Base-by-base conservation (phyloP, 2,113 vertebrate species). In the Channa argus region DNA sequence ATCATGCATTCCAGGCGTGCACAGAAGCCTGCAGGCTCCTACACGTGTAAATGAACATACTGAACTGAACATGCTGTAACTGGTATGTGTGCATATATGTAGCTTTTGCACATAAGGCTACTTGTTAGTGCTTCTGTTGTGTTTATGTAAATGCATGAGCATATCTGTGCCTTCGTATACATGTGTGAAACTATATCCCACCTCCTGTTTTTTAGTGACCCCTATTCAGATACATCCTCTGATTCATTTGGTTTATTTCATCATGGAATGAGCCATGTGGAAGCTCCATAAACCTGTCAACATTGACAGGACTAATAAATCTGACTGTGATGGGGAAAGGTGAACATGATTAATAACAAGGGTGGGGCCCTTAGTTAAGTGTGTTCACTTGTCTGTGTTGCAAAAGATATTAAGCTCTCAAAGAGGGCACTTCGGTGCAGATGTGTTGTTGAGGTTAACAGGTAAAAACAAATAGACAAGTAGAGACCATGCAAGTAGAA, bases 251-350 rank as follows among this genome's bases (percentile, higher is more conserved):
- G 36, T 43, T 62, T 11, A 38, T 75, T 75, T 62, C 56, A 71
- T 70, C 50, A 43, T 47, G 46, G 58, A 82, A 77, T 46, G 66
- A 61, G 58, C 62, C 69, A 71, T 9, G 24, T 24, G 1, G 14
- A 78, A 54, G 62, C 74, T 55, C 54, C 50, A 80, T 84, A 84
- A 82, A 82, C 36, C 64, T 72, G 24, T 73, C 79, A 80, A 15
- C 53, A 33, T 71, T 3, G 58, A 74, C 80, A 76, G 49, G 24
- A 54, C 46, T 1, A 1, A 37, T 77, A 72, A 83, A 76, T 79
- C 68, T 71, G 55, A 3, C 10, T 5, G 33, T 43, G 63, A 65
- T 64, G 62, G 58, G 58, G 58, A 58, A 12, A 37, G 36, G 5
- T 47, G 49, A 50, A 47, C 24, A 39, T 77, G 54, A 85, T 59